Evolutionary conservation across 2,888 invertebrate genomes (phyloP), one percentile per base, ranked within the genome.

Genomic region (Drosophila falleni): DNA sequence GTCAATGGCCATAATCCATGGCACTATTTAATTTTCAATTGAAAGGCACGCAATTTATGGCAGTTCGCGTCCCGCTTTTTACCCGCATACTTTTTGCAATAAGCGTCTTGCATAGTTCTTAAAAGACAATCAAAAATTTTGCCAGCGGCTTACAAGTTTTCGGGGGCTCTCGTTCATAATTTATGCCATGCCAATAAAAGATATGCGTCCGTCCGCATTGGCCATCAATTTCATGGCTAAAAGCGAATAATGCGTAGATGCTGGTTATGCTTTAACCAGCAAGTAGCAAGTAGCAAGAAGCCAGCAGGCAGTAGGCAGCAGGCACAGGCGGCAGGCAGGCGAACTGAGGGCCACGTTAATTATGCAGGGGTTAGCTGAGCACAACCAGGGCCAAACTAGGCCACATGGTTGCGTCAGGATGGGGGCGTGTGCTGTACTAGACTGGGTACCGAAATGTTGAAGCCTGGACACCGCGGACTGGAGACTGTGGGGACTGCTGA

Each of bases 21-120:
- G 56, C 69, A 81, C 85, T 89, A 87, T 84, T 89, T 89, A 84
- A 84, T 84, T 87, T 89, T 79, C 85, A 76, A 87, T 84, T 84
- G 85, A 74, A 85, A 69, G 72, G 54, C 65, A 54, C 56, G 47
- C 70, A 84, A 84, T 84, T 84, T 84, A 84, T 84, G 85, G 61
- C 65, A 74, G 49, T 9, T 2, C 6, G 23, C n/a, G 8, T 2
- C 3, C n/a, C 16, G 8, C 1, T 4, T n/a, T 16, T 37, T 23
- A 5, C 51, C 47, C 31, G 33, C 33, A 19, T 15, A 35, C 15
- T 11, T 11, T 51, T 55, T 50, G 44, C 49, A 47, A 50, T 58
- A 62, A 67, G 74, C 35, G 37, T 6, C 62, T 63, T 55, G 62
- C 65, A 62, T 55, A 58, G 78, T 77, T 78, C 78, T 63, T 66